These are phyloP conservation scores for Pygmarrhopalites habei DNA, from an alignment of 1,140 invertebrate species.

Conservation along the genomic window DNA sequence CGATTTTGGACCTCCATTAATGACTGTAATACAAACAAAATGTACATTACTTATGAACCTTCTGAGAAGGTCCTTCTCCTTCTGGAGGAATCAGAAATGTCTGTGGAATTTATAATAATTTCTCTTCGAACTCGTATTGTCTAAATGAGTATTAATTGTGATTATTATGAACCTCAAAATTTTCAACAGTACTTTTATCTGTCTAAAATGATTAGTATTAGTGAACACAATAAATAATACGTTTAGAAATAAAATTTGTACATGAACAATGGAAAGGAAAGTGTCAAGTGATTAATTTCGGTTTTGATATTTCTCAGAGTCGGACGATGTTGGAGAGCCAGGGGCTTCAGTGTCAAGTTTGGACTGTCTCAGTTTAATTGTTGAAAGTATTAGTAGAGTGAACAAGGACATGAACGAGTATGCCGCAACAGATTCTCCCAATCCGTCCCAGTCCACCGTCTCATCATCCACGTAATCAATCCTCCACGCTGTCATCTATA, in stretches of 20 bases:
- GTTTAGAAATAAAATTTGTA: neutral
- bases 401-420: conserved; percentile 18
- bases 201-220: neutral
- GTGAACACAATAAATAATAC: neutral
- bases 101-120: too few species aligned
- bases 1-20: too few species aligned
- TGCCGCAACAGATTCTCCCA: neutral
- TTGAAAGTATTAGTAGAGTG: conserved; percentile 46
- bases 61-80: too few species aligned
- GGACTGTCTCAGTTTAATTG: conserved; percentile 48
- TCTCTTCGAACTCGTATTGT: neutral
- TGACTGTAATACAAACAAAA: too few species aligned
- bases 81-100: too few species aligned
- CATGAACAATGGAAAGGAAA: neutral
- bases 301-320: conserved; percentile 4
- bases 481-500: too few species aligned
- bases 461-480: conserved; percentile 4
- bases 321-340: neutral
- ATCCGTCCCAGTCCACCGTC: neutral
- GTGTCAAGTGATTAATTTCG: neutral
- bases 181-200: neutral
- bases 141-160: neutral
- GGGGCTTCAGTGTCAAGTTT: conserved; percentile 45
- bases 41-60: too few species aligned
- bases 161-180: neutral